Percentiles rank a stretch among this genome's conserved stretches.
Evolutionary conservation across 2,888 invertebrate species (phyloP).

Genomic region (Heteropelma amictum): DNA sequence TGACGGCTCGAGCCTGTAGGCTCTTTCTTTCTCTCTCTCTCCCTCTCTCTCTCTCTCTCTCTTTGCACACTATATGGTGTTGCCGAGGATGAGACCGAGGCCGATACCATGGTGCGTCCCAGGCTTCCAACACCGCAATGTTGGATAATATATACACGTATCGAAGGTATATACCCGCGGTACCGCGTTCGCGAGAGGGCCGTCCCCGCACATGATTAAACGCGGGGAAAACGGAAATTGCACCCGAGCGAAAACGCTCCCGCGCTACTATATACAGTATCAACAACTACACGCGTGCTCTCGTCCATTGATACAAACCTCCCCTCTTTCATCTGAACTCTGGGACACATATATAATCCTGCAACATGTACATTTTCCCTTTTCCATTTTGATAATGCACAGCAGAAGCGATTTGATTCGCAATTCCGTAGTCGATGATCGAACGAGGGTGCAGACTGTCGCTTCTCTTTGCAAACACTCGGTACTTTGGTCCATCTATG

Average conservation of each 20-base stretch:
- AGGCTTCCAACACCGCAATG: slow-evolving; percentile 37
- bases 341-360: background rate
- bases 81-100: slow-evolving; percentile 35
- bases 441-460: slow-evolving; percentile 27
- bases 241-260: slow-evolving; percentile 51
- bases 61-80: background rate
- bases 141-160: background rate
- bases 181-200: slow-evolving; percentile 58
- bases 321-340: too few relatives aligned
- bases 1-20: slow-evolving; percentile 73
- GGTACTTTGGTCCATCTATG: background rate
- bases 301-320: background rate
- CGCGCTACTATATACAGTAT: slow-evolving; percentile 32
- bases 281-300: background rate
- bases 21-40: slow-evolving; percentile 6
- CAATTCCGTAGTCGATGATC: slow-evolving; percentile 32
- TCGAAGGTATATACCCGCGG: background rate
- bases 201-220: slow-evolving; percentile 71
- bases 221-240: slow-evolving; percentile 72
- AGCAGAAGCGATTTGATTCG: slow-evolving; percentile 49
- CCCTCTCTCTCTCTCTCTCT: slow-evolving; percentile 39
- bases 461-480: too few relatives aligned
- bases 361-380: background rate
- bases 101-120: slow-evolving; percentile 36
- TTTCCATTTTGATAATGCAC: slow-evolving; percentile 38